Evolutionary conservation across 2,797 vertebrate genomes (phyloP), one percentile per base, ranked within the genome.

Genomic region (Cirrhinus molitorella): DNA sequence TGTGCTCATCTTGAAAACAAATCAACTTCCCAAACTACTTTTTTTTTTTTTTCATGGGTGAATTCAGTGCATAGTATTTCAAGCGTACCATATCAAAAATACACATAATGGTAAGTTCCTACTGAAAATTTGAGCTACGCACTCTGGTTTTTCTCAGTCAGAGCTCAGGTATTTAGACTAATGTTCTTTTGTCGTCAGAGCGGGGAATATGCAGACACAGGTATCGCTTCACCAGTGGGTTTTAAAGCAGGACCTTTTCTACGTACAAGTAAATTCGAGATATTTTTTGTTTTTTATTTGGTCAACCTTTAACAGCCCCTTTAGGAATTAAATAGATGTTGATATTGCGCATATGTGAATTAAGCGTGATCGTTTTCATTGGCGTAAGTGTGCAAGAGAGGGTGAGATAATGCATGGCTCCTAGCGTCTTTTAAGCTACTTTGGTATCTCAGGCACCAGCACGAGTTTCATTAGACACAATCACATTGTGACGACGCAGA

Each of bases 121-220:
- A 85, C 88, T 81, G 88, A 88, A 87, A 87, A 45, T 65, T 83
- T 84, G 61, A 89, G 83, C 88, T 80, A 81, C 79, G 86, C 73
- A 40, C 80, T 80, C 83, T 88, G 84, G 87, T 83, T 72, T 85
- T 83, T 81, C 78, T 87, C 84, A 83, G 85, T 87, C 91, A 90
- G 89, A 94, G 94, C 95, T 96, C 95, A 95, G 95, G 95, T 95
- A 94, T 95, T 93, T 93, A 16, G 92, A 93, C 91, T 81, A 2
- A 80, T 89, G 81, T 72, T 47, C 89, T 90, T 91, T 91, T 21
- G 51, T 80, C 66, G 2, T 80, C 90, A 91, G 92, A 89, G 45
- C 21, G 51, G 87, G 91, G 91, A 83, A 74, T 84, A 68, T 78
- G 74, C 87, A 72, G 84, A 87, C 91, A 87, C 87, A 86, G 77